Evolutionary conservation across 2,888 invertebrate genomes (phyloP).

Genomic region (Pherbina coryleti): DNA sequence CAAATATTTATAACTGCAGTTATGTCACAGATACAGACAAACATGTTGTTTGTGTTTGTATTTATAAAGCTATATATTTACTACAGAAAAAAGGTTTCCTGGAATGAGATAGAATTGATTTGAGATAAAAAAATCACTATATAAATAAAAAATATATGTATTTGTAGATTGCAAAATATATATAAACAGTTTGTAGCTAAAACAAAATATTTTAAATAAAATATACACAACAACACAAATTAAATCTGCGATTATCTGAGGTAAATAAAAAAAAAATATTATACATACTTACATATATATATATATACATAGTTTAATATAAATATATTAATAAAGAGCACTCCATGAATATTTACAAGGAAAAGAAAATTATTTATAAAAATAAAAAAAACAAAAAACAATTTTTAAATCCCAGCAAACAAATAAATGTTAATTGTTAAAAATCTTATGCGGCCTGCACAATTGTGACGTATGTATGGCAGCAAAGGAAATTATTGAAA

Average conservation of each 20-base stretch:
- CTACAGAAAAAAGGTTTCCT: constrained; percentile 34
- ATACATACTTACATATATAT: constrained; percentile 36
- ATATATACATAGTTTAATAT: constrained; percentile 44
- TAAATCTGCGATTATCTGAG: constrained; percentile 57
- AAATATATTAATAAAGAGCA: constrained; percentile 4
- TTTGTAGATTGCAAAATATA: constrained; percentile 42
- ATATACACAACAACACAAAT: constrained; percentile 24
- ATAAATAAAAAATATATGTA: neutral
- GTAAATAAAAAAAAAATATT: constrained; percentile 40
- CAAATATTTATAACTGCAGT: constrained; percentile 4
- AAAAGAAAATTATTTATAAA: constrained; percentile 34
- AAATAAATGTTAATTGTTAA: neutral
- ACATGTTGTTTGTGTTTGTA: neutral
- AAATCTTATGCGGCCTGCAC: neutral
- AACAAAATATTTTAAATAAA: constrained; percentile 23
- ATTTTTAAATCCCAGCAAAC: neutral
- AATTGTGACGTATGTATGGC: neutral
- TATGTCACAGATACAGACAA: neutral
- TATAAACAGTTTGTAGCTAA: constrained; percentile 19
- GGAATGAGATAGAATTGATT: constrained; percentile 8
- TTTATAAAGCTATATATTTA: neutral
- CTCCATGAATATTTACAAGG: constrained; percentile 20
- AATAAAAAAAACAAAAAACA: neutral
- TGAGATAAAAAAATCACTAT: neutral
- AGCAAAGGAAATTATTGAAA: neutral